phyloP scores from a whole-genome alignment of 2,888 invertebrate species.

The Meteorus colon region DNA sequence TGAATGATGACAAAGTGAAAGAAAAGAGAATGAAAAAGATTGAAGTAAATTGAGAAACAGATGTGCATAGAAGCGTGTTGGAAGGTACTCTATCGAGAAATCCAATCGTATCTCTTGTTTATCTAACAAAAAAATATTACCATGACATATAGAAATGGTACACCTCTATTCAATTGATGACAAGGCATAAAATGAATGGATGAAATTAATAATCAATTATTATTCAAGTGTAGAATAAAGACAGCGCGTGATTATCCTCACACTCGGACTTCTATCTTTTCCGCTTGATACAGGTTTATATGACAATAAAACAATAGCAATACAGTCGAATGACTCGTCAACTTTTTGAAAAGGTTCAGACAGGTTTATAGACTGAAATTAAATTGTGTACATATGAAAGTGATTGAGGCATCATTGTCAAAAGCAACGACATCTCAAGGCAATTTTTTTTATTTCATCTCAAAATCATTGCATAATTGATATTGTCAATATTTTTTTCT shows the following conservation, averaged over 20 bases:
- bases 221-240: not conserved
- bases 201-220: conserved; percentile 5
- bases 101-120: not conserved
- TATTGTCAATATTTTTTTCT: not conserved
- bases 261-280: not conserved
- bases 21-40: not conserved
- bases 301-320: not conserved
- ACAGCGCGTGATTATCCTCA: not conserved
- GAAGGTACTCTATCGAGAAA: not conserved
- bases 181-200: not conserved
- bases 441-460: not conserved
- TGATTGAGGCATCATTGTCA: not conserved
- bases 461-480: not conserved
- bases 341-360: not conserved
- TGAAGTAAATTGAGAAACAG: not conserved
- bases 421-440: not conserved
- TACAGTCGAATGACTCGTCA: not conserved
- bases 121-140: not conserved
- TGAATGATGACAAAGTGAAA: not conserved
- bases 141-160: not conserved
- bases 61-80: not conserved
- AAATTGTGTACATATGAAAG: not conserved
- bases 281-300: not conserved
- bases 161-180: not conserved
- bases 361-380: not conserved